Conservation (phyloP, 2,888 invertebrate genomes). For the Orchestes rusci region DNA sequence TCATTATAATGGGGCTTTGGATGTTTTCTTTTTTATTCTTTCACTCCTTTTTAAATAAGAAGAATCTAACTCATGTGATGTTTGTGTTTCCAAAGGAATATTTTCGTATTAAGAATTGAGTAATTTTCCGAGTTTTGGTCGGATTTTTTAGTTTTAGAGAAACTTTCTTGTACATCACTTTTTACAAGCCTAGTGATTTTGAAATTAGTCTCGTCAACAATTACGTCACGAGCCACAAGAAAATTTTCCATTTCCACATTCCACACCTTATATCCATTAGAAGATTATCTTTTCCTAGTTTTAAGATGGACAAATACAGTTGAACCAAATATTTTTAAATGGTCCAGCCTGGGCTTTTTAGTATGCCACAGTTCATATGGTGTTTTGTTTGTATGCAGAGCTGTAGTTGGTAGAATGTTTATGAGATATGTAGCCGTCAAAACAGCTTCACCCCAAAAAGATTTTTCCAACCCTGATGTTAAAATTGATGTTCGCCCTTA, state of each 20-base stretch:
- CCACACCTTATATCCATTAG: slow-evolving; percentile 37
- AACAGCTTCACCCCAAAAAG: slow-evolving; percentile 39
- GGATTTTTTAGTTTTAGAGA: not conserved
- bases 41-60: slow-evolving; percentile 6
- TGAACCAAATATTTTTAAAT: slow-evolving; percentile 34
- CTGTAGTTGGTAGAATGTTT: slow-evolving; percentile 37
- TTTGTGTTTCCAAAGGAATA: slow-evolving; percentile 10
- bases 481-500: slow-evolving; percentile 37
- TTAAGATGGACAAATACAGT: slow-evolving; percentile 23
- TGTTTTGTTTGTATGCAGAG: too few species aligned
- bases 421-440: slow-evolving; percentile 37
- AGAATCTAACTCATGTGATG: too few species aligned
- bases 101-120: slow-evolving; percentile 13
- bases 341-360: slow-evolving; percentile 34
- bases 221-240: slow-evolving; percentile 35
- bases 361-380: too few species aligned
- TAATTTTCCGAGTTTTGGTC: slow-evolving; percentile 20
- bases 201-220: slow-evolving; percentile 31
- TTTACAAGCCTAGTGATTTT: not conserved
- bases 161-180: not conserved
- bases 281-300: slow-evolving; percentile 5
- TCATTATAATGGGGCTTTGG: slow-evolving; percentile 4
- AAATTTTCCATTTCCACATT: slow-evolving; percentile 32
- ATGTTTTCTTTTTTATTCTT: slow-evolving; percentile 5
- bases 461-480: slow-evolving; percentile 32